These are phyloP conservation scores for Axea sp. DNA, from an alignment of 2,888 invertebrate genomes.

Conservation along the genomic window DNA sequence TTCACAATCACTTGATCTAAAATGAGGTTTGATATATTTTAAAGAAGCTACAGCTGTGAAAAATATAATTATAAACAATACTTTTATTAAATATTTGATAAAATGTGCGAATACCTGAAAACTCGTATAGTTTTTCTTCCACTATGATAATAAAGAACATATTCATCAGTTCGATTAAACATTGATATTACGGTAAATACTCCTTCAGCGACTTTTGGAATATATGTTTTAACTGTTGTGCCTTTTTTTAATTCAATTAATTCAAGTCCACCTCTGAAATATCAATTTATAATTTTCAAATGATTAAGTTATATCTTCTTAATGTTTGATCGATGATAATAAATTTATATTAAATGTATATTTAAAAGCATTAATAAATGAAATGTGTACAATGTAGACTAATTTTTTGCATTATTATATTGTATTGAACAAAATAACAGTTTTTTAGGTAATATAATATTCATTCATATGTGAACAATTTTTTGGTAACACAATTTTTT, in stretches of 20 bases:
- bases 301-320: too few species aligned
- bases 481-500: too few species aligned
- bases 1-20: constrained; percentile 91
- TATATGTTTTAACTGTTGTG: constrained; percentile 91
- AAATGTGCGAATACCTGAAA: constrained; percentile 83
- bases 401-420: too few species aligned
- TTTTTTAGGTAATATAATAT: too few species aligned
- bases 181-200: constrained; percentile 97
- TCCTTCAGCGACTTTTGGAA: constrained; percentile 96
- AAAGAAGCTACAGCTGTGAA: neutral
- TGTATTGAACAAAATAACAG: too few species aligned
- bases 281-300: too few species aligned
- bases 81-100: too few species aligned
- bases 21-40: constrained; percentile 29
- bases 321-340: neutral
- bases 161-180: constrained; percentile 96
- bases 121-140: constrained; percentile 96
- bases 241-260: constrained; percentile 95
- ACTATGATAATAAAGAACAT: constrained; percentile 98
- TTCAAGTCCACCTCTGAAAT: constrained; percentile 91
- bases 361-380: too few species aligned
- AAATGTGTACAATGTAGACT: too few species aligned
- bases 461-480: too few species aligned
- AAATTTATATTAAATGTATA: too few species aligned
- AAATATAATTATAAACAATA: too few species aligned